Conservation (phyloP, 2,888 invertebrate species). For the Bellardia bayeri region DNA sequence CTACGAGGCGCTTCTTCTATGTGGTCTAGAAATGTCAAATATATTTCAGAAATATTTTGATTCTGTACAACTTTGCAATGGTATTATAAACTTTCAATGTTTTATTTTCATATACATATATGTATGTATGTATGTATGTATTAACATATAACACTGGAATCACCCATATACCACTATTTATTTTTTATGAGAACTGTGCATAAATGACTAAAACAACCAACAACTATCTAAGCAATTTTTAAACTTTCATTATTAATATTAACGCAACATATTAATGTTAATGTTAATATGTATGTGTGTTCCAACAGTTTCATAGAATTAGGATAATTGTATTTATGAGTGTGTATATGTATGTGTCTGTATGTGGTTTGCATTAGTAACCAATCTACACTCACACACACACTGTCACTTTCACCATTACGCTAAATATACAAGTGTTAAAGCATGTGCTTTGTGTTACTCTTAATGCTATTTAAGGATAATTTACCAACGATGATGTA, state of each 20-base stretch:
- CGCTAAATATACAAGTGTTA: slow-evolving; percentile 16
- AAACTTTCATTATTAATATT: slow-evolving; percentile 12
- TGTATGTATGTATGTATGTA: too few relatives aligned
- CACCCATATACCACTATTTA: neutral
- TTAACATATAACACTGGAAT: too few relatives aligned
- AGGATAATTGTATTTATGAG: neutral
- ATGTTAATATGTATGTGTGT: neutral
- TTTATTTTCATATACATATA: neutral
- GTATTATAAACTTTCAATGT: neutral
- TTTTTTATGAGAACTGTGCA: neutral
- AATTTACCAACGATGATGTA: slow-evolving; percentile 51
- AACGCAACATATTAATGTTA: neutral
- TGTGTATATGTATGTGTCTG: neutral
- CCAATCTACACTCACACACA: neutral
- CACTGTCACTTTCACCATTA: slow-evolving; percentile 38
- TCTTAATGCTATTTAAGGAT: slow-evolving; percentile 58
- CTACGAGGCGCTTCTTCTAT: too few relatives aligned
- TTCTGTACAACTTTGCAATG: too few relatives aligned
- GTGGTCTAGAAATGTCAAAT: too few relatives aligned
- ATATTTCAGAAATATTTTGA: too few relatives aligned
- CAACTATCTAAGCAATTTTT: neutral
- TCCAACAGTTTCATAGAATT: neutral
- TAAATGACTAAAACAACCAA: neutral
- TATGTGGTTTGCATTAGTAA: slow-evolving; percentile 46
- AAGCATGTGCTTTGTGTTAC: slow-evolving; percentile 28